Conservation (phyloP, 2,888 invertebrate genomes). For the Lydus trimaculatus region DNA sequence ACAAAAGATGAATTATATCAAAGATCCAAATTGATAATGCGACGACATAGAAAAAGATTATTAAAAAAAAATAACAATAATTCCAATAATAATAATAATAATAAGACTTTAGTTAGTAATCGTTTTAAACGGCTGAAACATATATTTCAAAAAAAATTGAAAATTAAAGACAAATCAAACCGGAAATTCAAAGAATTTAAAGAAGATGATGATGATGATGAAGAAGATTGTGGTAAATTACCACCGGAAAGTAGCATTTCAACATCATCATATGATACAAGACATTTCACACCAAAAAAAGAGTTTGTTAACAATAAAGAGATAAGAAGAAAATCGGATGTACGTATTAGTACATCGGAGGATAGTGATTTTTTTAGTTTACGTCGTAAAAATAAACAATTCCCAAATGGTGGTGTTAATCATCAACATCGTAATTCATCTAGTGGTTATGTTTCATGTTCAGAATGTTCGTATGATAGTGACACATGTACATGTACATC, state of each 20-base stretch:
- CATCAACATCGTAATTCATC: constrained; percentile 60
- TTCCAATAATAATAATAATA: constrained; percentile 40
- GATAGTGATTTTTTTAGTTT: constrained; percentile 62
- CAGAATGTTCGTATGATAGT: constrained; percentile 86
- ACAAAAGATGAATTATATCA: constrained; percentile 93
- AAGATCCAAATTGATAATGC: constrained; percentile 89
- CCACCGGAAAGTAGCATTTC: constrained; percentile 70
- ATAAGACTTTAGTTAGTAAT: constrained; percentile 46
- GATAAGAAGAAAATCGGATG: constrained; percentile 17
- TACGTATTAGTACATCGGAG: constrained; percentile 58
- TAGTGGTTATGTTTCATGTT: constrained; percentile 82
- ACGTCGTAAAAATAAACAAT: constrained; percentile 50
- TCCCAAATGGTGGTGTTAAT: constrained; percentile 31
- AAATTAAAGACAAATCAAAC: constrained; percentile 7
- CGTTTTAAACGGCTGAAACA: constrained; percentile 56
- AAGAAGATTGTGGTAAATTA: constrained; percentile 39
- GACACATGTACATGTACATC: constrained; percentile 80
- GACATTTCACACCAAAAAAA: constrained; percentile 69
- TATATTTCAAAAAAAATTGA: constrained; percentile 66
- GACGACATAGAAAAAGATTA: constrained; percentile 78
- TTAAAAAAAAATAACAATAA: constrained; percentile 61
- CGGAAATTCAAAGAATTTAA: neutral
- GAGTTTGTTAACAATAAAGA: constrained; percentile 45
- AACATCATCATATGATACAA: constrained; percentile 69
- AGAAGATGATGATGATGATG: constrained; percentile 14